Base-by-base conservation (phyloP, 2,113 vertebrate species). In the Neogale vison region DNA sequence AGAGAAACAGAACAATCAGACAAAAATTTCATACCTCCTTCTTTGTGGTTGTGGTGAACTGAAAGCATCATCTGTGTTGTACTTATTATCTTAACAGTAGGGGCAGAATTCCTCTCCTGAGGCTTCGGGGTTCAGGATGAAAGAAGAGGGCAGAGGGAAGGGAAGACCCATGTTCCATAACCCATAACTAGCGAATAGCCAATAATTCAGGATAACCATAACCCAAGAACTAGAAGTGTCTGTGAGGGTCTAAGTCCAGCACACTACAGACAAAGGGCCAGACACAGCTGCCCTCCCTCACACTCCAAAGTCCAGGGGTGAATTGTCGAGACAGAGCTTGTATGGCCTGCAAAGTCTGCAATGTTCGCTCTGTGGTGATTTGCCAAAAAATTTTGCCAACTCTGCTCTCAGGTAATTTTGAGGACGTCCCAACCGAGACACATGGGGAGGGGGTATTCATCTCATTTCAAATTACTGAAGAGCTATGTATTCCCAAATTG, bases 51-150 rank as follows among this genome's bases (percentile, higher is more conserved):
- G 89, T 74, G 96, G 71, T 39, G 55, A 82, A 83, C 83, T 79
- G 95, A 97, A 97, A 97, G 95, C 79, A 83, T 94, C 92, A 96
- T 95, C 97, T 95, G 95, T 83, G 63, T 29, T 50, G 3, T 86
- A 4, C 52, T 86, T 93, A 92, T 63, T 96, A 83, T 96, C 79
- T 52, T 84, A 76, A 90, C 45, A 87, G 95, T 24, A 63, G 74
- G 59, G 83, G 91, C 87, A 95, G 89, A 93, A 88, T 89, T 55
- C 83, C 79, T 97, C n/a, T 93, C 79, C 61, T 77, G 45, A 79
- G 15, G 26, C 11, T 81, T 69, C 63, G 36, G 26, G 34, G 3
- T 34, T 90, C n/a, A 50, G 17, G 10, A 47, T 65, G 7, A 74
- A 74, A 95, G 85, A 21, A 50, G 42, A 17, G 9, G 42, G 4